A percentile compares a stretch with the other conserved stretches of the same genome.
phyloP scores from a whole-genome alignment of 2,113 vertebrate species.

The Sapayoa aenigma region DNA sequence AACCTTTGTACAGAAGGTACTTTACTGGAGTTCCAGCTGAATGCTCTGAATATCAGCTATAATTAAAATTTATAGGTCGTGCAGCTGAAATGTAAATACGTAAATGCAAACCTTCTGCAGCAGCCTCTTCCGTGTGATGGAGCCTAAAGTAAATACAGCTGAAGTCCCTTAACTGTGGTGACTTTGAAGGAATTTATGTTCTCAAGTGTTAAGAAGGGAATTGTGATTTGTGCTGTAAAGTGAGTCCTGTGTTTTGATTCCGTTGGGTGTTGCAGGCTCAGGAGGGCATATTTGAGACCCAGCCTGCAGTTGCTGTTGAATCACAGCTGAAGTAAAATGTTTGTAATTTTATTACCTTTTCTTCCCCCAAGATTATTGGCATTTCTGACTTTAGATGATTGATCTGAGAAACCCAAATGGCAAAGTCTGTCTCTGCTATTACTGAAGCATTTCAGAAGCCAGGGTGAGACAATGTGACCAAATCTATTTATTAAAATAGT shows the following conservation, averaged over 20 bases:
- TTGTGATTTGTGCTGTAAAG: not conserved
- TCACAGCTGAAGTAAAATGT: constrained; percentile 23
- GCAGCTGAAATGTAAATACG: not conserved
- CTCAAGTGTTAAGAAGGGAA: not conserved
- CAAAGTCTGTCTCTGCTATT: constrained; percentile 76
- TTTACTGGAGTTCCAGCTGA: not conserved
- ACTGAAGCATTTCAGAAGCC: constrained; percentile 75
- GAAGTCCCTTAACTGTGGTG: not conserved
- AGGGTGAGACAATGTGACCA: constrained; percentile 74
- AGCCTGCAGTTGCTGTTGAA: not conserved
- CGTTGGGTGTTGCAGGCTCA: not conserved
- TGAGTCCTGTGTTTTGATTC: not conserved
- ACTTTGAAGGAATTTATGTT: not conserved
- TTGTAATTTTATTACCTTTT: constrained; percentile 36
- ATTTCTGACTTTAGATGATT: constrained; percentile 71
- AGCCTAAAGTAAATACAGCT: not conserved
- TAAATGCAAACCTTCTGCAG: not conserved
- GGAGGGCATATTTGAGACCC: not conserved
- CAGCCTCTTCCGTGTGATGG: not conserved
- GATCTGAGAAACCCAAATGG: constrained; percentile 79
- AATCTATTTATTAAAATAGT: constrained; percentile 74
- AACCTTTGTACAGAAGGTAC: not conserved
- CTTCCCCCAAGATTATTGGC: constrained; percentile 63
- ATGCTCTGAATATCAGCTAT: not conserved
- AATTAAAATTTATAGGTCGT: not conserved